These are phyloP conservation scores for Linnaemya tessellans DNA, from an alignment of 2,888 invertebrate species.

Conservation along the genomic window DNA sequence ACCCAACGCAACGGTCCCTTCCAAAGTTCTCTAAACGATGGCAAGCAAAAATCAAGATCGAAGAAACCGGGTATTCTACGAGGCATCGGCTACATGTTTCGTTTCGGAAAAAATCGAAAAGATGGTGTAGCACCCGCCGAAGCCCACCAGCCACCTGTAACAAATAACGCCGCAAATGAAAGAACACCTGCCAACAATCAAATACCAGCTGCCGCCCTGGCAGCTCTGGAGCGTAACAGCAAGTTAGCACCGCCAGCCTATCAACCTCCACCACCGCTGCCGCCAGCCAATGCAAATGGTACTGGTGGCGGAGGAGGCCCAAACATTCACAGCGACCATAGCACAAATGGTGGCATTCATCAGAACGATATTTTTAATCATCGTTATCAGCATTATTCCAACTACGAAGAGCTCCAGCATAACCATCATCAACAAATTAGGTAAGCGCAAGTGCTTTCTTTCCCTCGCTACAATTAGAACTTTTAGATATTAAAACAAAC, in stretches of 20 bases:
- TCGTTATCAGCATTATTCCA: constrained; percentile 88
- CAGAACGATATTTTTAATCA: constrained; percentile 83
- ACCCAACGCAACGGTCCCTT: constrained; percentile 88
- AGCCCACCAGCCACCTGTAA: constrained; percentile 75
- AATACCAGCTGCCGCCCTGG: constrained; percentile 79
- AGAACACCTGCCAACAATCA: constrained; percentile 76
- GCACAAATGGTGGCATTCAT: constrained; percentile 78
- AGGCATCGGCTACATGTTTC: constrained; percentile 83
- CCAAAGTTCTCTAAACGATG: constrained; percentile 90
- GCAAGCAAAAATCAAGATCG: constrained; percentile 84
- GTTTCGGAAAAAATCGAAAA: constrained; percentile 86
- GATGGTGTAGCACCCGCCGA: constrained; percentile 83
- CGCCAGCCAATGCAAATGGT: constrained; percentile 77
- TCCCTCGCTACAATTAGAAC: neutral
- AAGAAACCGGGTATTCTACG: constrained; percentile 92
- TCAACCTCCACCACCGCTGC: constrained; percentile 83
- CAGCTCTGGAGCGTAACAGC: constrained; percentile 79
- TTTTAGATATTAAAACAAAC: neutral
- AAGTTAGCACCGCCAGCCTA: constrained; percentile 82
- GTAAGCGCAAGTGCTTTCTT: constrained; percentile 84
- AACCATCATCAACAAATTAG: constrained; percentile 93
- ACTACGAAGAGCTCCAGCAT: constrained; percentile 89
- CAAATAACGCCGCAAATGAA: constrained; percentile 70
- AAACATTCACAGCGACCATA: constrained; percentile 30
- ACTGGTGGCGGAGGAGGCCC: constrained; percentile 70